phyloP scores from a whole-genome alignment of 2,797 vertebrate species.

The Lacerta agilis region DNA sequence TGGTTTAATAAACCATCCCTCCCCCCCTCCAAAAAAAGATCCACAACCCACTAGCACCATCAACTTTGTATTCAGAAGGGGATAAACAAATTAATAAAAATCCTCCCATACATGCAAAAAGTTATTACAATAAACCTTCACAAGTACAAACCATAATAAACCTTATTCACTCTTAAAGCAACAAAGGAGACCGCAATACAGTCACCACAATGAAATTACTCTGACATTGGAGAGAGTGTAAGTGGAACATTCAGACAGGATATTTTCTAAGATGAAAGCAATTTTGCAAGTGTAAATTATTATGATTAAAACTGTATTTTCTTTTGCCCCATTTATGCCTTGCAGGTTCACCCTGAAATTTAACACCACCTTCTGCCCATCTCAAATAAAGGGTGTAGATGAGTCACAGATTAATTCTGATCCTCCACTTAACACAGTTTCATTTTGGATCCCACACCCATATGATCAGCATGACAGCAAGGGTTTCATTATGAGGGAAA shows the following conservation, averaged over 20 bases:
- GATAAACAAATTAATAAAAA: constrained; percentile 23
- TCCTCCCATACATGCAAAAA: constrained; percentile 57
- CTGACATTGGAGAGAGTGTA: constrained; percentile 38
- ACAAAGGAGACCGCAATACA: constrained; percentile 52
- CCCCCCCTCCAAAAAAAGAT: no score
- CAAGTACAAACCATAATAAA: constrained; percentile 53
- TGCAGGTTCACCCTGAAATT: constrained; percentile 48
- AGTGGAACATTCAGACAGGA: constrained; percentile 52
- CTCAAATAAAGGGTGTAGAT: constrained; percentile 42
- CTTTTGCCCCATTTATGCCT: constrained; percentile 46
- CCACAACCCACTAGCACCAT: no score
- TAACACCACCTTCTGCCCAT: constrained; percentile 43
- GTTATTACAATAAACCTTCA: constrained; percentile 55
- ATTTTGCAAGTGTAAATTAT: constrained; percentile 68
- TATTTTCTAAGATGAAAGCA: constrained; percentile 69
- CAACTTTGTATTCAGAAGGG: constrained; percentile 11
- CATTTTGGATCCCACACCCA: constrained; percentile 5
- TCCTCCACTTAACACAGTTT: constrained; percentile 44
- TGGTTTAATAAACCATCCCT: no score
- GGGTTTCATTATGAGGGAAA: background rate
- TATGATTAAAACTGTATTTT: constrained; percentile 68
- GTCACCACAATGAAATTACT: constrained; percentile 66
- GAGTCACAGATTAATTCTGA: constrained; percentile 19
- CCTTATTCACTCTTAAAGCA: constrained; percentile 47
- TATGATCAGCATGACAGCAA: background rate